Evolutionary conservation across 2,113 vertebrate species (phyloP), one percentile per base, ranked within the genome.

Genomic region (Podarcis muralis): DNA sequence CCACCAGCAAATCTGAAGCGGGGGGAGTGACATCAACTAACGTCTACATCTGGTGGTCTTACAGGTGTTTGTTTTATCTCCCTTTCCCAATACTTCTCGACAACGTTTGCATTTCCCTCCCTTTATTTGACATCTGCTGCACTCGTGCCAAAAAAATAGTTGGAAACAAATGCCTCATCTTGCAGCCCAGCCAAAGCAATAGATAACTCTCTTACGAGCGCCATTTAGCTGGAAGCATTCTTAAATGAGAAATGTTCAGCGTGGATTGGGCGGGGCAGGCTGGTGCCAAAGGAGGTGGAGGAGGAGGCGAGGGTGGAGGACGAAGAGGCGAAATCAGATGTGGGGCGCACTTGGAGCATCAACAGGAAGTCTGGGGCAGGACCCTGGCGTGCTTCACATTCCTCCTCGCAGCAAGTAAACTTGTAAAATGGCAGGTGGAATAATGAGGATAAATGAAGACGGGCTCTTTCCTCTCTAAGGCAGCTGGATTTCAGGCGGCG

Each of bases 241-340:
- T 86, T 87, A 93, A 89, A 92, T 92, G 92, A 92, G 92, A 93
- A 92, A 90, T 92, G 91, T 92, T 94, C 48, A 3, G 85, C 80
- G 90, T 86, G 90, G 80, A 59, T 84, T 88, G 94, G 93, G 95
- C 94, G 96, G 93, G 93, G 94, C 92, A 1, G 72, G 1, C 0
- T 1, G 72, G 78, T 93, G 66, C 71, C 37, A 88, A 37, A 79
- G 92, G 92, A 96, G 81, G 88, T 48, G 57, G 90, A 88, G 93
- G 40, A 3, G n/a, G 84, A 90, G 86, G 43, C 6, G 0, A 79
- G 81, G 84, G 78, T 91, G 35, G 86, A 86, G 79, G 35, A 30
- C 2, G 43, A 57, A 35, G 30, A 86, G 77, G 25, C 5, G 3
- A 6, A 88, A 84, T 87, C 5, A 0, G 43, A 6, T 32, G 79